Conservation (phyloP, 2,113 vertebrate genomes). For the Eleginops maclovinus region DNA sequence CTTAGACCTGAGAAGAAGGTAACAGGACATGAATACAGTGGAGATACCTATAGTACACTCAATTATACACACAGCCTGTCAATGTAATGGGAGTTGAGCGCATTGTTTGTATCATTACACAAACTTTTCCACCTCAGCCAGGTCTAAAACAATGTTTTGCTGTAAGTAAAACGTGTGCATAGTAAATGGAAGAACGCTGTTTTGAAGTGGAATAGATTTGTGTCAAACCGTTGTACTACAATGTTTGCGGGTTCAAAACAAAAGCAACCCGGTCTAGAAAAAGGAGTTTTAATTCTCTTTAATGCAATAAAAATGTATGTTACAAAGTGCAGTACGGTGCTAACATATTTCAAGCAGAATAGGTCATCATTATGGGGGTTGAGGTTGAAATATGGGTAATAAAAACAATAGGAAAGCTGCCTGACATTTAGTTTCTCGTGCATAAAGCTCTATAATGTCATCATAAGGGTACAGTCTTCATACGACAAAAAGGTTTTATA, state of each 20-base stretch:
- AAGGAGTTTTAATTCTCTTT: neutral
- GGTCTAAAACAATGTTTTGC: neutral
- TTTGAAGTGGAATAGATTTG: neutral
- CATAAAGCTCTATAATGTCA: too few relatives aligned
- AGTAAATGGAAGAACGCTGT: neutral
- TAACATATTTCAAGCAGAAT: neutral
- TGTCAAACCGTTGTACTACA: neutral
- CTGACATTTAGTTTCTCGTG: neutral
- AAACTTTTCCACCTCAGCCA: neutral
- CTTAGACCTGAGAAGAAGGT: conserved; percentile 85
- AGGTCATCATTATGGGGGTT: neutral
- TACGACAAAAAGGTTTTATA: neutral
- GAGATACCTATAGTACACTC: too few relatives aligned
- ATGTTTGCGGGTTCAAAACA: neutral
- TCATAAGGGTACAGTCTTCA: neutral
- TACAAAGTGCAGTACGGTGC: too few relatives aligned
- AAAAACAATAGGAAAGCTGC: neutral
- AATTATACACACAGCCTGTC: too few relatives aligned
- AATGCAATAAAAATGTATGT: neutral
- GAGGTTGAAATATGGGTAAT: neutral
- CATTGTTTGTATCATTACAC: neutral
- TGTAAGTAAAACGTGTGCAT: neutral
- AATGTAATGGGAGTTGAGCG: too few relatives aligned
- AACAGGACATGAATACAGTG: neutral
- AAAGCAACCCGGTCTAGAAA: neutral